A percentile compares a stretch with the other conserved stretches of the same genome.
These are phyloP conservation scores for Caranx ignobilis DNA, from an alignment of 2,113 vertebrate genomes.

Conservation along the genomic window DNA sequence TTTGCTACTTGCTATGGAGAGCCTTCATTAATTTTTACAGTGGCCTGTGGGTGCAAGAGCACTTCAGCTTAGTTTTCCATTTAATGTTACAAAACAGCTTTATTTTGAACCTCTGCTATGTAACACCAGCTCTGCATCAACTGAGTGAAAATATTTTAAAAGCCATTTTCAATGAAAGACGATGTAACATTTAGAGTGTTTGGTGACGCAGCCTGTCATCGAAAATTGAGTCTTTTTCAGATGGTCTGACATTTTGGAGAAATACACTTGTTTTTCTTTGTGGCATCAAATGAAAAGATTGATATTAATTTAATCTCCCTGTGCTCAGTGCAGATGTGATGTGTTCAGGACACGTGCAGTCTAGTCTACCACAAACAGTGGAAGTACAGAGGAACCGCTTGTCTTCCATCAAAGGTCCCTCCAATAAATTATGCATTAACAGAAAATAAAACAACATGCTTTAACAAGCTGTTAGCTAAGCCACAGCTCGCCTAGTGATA, in stretches of 20 bases:
- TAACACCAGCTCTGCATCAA: not conserved
- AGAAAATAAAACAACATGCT: not conserved
- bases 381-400: not conserved
- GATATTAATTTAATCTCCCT: not conserved
- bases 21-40: slow-evolving; percentile 2
- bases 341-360: not conserved
- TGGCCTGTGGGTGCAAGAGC: not conserved
- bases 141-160: not conserved
- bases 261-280: not conserved
- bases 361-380: not conserved
- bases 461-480: not conserved
- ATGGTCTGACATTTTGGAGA: not conserved
- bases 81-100: not conserved
- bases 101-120: not conserved
- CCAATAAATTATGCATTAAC: not conserved
- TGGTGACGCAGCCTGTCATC: not conserved
- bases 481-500: not conserved
- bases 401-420: not conserved
- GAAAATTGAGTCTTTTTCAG: not conserved
- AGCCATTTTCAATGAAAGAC: not conserved
- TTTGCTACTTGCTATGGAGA: not conserved
- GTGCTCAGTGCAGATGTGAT: not conserved
- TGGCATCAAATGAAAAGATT: not conserved
- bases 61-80: not conserved
- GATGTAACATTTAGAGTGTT: not conserved